phyloP scores from a whole-genome alignment of 2,113 vertebrate species.

The Dicentrarchus labrax region DNA sequence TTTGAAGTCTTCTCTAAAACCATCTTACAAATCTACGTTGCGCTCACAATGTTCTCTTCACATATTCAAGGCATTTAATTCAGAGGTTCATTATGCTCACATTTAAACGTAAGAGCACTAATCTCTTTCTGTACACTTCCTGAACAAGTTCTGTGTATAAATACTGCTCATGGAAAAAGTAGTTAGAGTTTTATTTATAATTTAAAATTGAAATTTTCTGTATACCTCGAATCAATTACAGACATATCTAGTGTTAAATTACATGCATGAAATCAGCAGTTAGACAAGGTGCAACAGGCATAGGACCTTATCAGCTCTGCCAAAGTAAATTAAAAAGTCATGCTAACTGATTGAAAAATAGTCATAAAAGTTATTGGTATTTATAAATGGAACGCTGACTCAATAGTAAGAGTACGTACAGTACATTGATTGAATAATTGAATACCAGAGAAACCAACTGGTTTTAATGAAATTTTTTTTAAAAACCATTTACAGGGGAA shows the following conservation, averaged over 20 bases:
- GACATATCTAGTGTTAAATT: slow-evolving; percentile 7
- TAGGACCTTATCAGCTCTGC: slow-evolving; percentile 19
- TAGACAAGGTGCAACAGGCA: slow-evolving; percentile 11
- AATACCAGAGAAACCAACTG: not conserved
- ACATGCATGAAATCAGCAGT: slow-evolving; percentile 7
- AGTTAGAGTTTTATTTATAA: not conserved
- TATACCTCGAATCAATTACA: slow-evolving; percentile 15
- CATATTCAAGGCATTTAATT: not conserved
- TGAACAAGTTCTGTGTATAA: not conserved
- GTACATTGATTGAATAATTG: not conserved
- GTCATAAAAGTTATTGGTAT: not conserved
- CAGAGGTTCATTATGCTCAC: not conserved
- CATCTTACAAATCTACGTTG: not conserved
- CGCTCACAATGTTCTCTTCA: not conserved
- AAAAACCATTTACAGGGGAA: not conserved
- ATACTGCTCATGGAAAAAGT: not conserved
- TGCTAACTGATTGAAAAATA: not conserved
- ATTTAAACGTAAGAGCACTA: not conserved
- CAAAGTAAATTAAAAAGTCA: slow-evolving; percentile 29
- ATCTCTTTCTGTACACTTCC: not conserved
- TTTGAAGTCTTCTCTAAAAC: not conserved
- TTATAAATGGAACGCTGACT: not conserved
- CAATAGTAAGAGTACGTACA: not conserved
- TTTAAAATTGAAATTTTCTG: slow-evolving; percentile 6
- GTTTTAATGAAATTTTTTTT: not conserved